phyloP scores from a whole-genome alignment of 2,888 invertebrate species.

The Pseudococcus viburni region DNA sequence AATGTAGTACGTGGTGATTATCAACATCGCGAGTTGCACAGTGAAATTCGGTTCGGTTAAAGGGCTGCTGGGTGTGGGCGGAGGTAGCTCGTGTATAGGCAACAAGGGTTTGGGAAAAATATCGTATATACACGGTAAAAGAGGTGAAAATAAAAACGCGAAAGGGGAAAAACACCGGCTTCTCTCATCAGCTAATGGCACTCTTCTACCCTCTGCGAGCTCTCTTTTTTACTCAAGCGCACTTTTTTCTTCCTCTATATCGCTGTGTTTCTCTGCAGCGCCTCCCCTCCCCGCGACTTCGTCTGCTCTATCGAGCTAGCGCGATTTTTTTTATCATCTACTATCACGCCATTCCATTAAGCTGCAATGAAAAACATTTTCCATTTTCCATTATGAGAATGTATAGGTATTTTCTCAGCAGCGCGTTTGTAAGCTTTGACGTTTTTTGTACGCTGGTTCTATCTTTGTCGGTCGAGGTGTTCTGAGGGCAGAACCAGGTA shows the following conservation, averaged over 20 bases:
- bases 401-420: slow-evolving; percentile 63
- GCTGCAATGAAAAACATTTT: slow-evolving; percentile 66
- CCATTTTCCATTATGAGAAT: slow-evolving; percentile 64
- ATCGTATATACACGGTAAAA: neutral
- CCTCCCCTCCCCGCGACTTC: neutral
- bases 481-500: neutral
- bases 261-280: neutral
- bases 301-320: neutral
- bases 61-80: neutral
- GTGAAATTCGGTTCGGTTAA: slow-evolving; percentile 27
- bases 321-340: slow-evolving; percentile 50
- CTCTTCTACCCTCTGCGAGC: slow-evolving; percentile 42
- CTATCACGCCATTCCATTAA: slow-evolving; percentile 66
- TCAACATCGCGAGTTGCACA: slow-evolving; percentile 4
- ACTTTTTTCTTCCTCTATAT: slow-evolving; percentile 18
- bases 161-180: slow-evolving; percentile 39
- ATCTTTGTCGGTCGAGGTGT: neutral
- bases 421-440: slow-evolving; percentile 64
- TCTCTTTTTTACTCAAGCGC: neutral
- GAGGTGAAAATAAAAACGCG: slow-evolving; percentile 57
- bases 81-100: neutral
- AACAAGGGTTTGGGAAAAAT: slow-evolving; percentile 42
- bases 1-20: slow-evolving; percentile 56
- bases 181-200: slow-evolving; percentile 48
- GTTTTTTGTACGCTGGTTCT: slow-evolving; percentile 40